Evolutionary conservation across 2,888 invertebrate species (phyloP), one percentile per base, ranked within the genome.

Genomic region (Isoperla grammatica): DNA sequence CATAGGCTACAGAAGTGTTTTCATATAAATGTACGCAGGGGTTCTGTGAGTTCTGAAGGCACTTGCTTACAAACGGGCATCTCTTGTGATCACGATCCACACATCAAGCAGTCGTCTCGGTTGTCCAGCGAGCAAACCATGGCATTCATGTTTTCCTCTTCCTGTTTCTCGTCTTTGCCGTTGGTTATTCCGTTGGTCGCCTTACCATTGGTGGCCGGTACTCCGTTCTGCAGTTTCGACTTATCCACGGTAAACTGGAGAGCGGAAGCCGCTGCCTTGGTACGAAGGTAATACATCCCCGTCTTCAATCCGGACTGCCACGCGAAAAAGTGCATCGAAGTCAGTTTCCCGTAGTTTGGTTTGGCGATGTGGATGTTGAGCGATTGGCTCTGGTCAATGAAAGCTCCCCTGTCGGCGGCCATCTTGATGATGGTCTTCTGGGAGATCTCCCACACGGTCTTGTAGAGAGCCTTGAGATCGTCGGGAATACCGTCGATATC

Each of bases 161-260:
- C 64, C 60, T 64, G 15, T 22, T 20, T 37, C 50, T 57, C 9
- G 1, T 45, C 19, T 50, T 37, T 54, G 19, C 57, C 37, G 9
- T 40, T 40, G 6, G 23, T 42, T 29, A 29, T 29, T 11, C 61
- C 64, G 42, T 59, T 63, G 29, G 50, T 56, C 39, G 61, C 61
- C 17, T 22, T 59, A 50, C 54, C 64, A 40, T 66, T 61, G 1
- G 64, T 19, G 19, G 43, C 35, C 1, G 59, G 17, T 11, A 49
- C 23, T 6, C 29, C 29, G 56, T 68, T 71, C 60, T 63, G 45
- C 13, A 87, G 72, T 68, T 82, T 85, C 0, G 80, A 77, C 72
- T 97, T 97, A 74, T 98, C 95, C 0, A 98, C 95, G 0, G 98
- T 98, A 74, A 99, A 98, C 72, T 99, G 95, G 67, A 98, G 94